phyloP scores from a whole-genome alignment of 1,140 invertebrate genomes.

The Pemphigus obesinymphae region DNA sequence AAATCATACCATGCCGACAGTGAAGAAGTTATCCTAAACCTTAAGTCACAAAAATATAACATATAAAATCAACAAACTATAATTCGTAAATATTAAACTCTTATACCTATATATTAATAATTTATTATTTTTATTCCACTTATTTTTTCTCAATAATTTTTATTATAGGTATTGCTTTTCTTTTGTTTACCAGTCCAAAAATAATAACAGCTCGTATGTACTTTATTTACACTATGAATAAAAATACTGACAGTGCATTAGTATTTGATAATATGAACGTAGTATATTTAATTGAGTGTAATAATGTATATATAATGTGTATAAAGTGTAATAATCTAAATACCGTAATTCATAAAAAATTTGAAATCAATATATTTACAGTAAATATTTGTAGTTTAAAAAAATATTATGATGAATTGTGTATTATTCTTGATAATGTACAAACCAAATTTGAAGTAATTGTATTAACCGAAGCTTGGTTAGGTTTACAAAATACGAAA shows the following conservation, averaged over 20 bases:
- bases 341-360: not conserved
- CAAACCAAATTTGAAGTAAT: not conserved
- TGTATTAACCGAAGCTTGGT: not conserved
- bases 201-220: not conserved
- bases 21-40: not conserved
- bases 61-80: not conserved
- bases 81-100: not conserved
- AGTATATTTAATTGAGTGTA: not conserved
- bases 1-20: not conserved
- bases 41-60: not conserved
- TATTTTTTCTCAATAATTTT: no score
- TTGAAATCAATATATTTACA: not conserved
- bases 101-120: no score
- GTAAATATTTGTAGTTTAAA: constrained; percentile 5
- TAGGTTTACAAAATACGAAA: not conserved
- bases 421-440: not conserved
- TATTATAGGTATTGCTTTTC: no score
- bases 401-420: constrained; percentile 6
- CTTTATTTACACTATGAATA: not conserved
- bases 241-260: not conserved
- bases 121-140: no score
- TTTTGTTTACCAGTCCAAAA: not conserved
- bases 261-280: not conserved
- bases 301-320: no score
- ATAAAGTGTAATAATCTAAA: constrained; percentile 3